Conservation (phyloP, 2,797 vertebrate genomes). For the Xenops minutus region DNA sequence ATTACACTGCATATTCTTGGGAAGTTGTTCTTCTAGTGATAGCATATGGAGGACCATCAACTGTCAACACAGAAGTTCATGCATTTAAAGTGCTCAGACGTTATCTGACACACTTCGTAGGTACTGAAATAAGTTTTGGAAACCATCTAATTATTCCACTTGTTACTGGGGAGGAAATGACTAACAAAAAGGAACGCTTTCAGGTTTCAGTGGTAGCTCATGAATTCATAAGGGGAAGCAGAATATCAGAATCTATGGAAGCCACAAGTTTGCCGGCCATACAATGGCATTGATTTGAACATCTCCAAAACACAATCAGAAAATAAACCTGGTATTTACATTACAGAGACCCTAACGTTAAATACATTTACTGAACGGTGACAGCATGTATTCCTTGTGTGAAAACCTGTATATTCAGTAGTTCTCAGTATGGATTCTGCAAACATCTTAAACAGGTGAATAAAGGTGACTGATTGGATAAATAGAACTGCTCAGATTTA, state of each 20-base stretch:
- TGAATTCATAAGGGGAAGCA: not conserved
- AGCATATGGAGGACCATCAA: constrained; percentile 36
- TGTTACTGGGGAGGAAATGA: not conserved
- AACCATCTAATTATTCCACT: constrained; percentile 24
- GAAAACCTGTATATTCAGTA: not conserved
- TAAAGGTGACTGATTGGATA: not conserved
- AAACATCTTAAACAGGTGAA: not conserved
- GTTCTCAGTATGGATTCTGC: not conserved
- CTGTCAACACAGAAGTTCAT: constrained; percentile 26
- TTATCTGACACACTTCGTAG: not conserved
- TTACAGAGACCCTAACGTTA: constrained; percentile 4
- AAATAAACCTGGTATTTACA: constrained; percentile 57
- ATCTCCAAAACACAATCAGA: not conserved
- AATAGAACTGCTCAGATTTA: not conserved
- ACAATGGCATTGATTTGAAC: constrained; percentile 15
- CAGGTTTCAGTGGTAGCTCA: not conserved
- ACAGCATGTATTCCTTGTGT: not conserved
- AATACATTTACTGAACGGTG: not conserved
- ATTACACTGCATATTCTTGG: constrained; percentile 5
- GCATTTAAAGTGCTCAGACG: not conserved
- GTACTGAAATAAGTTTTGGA: constrained; percentile 17
- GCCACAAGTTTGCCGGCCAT: not conserved
- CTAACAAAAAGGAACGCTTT: not conserved
- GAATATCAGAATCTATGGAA: not conserved
- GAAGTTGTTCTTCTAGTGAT: constrained; percentile 22